These are phyloP conservation scores for Ivindomyrus marchei DNA, from an alignment of 2,113 vertebrate species.

Conservation along the genomic window DNA sequence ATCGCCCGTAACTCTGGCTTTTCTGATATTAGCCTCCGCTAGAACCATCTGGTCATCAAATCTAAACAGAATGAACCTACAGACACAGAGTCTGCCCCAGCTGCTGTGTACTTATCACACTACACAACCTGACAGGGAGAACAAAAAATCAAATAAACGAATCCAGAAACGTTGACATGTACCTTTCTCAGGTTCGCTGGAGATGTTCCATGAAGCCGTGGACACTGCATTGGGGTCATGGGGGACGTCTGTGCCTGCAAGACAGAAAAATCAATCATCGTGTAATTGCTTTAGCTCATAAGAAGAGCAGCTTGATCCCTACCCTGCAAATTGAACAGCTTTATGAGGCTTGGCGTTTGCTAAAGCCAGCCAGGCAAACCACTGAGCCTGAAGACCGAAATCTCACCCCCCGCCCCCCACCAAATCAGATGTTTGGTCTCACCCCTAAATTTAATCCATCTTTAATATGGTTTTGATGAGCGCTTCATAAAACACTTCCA, in stretches of 20 bases:
- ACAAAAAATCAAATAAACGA: slow-evolving; percentile 21
- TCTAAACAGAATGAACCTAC: slow-evolving; percentile 45
- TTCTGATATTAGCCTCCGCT: neutral
- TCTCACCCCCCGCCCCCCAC: neutral
- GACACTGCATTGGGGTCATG: slow-evolving; percentile 71
- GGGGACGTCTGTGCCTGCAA: slow-evolving; percentile 73
- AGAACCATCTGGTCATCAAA: slow-evolving; percentile 32
- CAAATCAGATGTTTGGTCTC: neutral
- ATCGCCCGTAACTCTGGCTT: neutral
- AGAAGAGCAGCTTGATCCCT: neutral
- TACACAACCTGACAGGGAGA: slow-evolving; percentile 35
- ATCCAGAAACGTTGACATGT: slow-evolving; percentile 17
- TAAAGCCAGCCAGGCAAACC: neutral
- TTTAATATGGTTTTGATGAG: neutral
- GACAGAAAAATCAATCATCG: slow-evolving; percentile 23
- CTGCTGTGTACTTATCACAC: slow-evolving; percentile 48
- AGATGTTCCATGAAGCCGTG: slow-evolving; percentile 77
- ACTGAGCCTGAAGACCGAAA: neutral
- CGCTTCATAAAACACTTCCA: neutral
- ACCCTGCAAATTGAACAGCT: neutral
- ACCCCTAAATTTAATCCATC: neutral
- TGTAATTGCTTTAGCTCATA: neutral
- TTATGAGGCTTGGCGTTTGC: neutral
- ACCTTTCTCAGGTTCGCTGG: slow-evolving; percentile 79
- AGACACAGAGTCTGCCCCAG: slow-evolving; percentile 55